These are phyloP conservation scores for Stenolophus ochropezus DNA, from an alignment of 2,888 invertebrate genomes.

Conservation along the genomic window DNA sequence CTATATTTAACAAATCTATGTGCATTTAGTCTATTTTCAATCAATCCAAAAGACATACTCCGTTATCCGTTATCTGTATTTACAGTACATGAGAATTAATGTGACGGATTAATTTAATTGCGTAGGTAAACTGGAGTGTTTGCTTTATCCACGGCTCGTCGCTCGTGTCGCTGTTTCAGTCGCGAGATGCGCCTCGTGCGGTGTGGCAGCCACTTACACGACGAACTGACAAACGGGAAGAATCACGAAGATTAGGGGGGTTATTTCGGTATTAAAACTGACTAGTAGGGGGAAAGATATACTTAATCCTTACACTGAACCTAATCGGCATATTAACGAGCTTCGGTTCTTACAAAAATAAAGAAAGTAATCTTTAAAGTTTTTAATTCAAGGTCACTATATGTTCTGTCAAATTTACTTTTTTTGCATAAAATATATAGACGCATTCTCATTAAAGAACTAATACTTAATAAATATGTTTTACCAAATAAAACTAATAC, in stretches of 20 bases:
- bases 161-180: conserved; percentile 10
- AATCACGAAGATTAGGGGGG: background rate
- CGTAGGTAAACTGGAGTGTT: conserved; percentile 23
- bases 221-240: background rate
- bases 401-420: too few species aligned
- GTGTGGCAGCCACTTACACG: background rate
- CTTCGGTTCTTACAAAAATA: too few species aligned
- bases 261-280: background rate
- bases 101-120: conserved; percentile 40
- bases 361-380: too few species aligned
- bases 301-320: too few species aligned
- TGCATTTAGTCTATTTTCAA: background rate
- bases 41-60: conserved; percentile 8
- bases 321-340: too few species aligned
- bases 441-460: too few species aligned
- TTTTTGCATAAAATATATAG: too few species aligned
- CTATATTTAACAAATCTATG: background rate
- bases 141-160: conserved; percentile 19
- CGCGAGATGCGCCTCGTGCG: background rate
- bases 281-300: background rate
- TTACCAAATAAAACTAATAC: too few species aligned
- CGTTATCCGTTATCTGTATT: conserved; percentile 21
- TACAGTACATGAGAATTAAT: conserved; percentile 17
- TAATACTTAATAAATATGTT: too few species aligned
- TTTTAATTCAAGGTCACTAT: too few species aligned